Evolutionary conservation across 2,888 invertebrate genomes (phyloP), one percentile per base, ranked within the genome.

Genomic region (Campopleginae sp.): DNA sequence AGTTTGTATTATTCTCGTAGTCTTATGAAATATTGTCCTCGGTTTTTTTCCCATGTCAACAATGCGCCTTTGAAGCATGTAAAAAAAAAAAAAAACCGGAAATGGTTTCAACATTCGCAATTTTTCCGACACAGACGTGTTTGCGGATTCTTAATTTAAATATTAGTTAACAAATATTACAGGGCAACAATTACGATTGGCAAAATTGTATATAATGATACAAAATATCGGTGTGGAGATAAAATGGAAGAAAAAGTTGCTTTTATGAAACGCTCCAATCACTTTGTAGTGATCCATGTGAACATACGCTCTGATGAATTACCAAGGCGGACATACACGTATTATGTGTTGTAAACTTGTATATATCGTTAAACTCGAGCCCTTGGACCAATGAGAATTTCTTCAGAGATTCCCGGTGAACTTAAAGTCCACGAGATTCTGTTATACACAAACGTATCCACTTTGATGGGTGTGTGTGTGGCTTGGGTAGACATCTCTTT

Each of bases 401-500:
- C 80, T 80, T 86, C 68, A 65, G 68, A 68, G 83, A 81, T 71
- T 72, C 71, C 42, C 54, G 42, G 63, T 76, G 63, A 61, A 77
- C 68, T 77, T 70, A 54, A 51, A 68, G 63, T 10, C 19, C 70
- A 33, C 31, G 54, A 65, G 79, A 68, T 80, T 58, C 76, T 80
- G 70, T 88, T 88, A 1, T 38, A 89, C 87, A 90, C 87, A 87
- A 87, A 89, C 88, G 88, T 87, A 88, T 87, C 88, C 89, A 87
- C 88, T 86, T 82, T 86, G 88, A 88, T 88, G 86, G 89, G 38
- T 38, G 38, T 38, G 38, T 38, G 38, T 89, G 89, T 88, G 44
- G 89, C 88, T 88, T 89, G 88, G 87, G 90, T 90, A 91, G 91
- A 92, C 92, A 91, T 92, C 92, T 92, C 92, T 92, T 92, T 92